Evolutionary conservation across 2,113 vertebrate species (phyloP).

Genomic region (Colius striatus): DNA sequence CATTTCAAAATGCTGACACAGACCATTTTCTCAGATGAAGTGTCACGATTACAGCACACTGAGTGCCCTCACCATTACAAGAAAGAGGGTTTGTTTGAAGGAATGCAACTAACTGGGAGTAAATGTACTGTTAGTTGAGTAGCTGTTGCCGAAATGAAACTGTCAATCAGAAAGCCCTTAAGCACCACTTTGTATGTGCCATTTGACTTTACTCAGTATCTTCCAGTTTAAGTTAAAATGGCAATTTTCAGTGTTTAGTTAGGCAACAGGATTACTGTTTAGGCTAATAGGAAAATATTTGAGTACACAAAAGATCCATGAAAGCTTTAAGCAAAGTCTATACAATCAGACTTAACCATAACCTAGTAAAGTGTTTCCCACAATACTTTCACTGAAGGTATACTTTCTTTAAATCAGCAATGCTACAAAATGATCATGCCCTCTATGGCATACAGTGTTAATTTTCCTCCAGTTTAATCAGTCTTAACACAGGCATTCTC

Average conservation of each 20-base stretch:
- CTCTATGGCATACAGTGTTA: background rate
- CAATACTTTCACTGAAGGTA: background rate
- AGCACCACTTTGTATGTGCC: background rate
- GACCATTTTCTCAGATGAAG: background rate
- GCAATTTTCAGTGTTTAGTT: background rate
- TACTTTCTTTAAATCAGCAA: background rate
- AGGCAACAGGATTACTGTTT: background rate
- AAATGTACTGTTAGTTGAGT: background rate
- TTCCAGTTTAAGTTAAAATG: constrained; percentile 3
- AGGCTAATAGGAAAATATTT: background rate
- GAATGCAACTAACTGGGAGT: background rate
- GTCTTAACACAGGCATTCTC: background rate
- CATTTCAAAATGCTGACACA: background rate
- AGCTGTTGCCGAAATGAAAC: background rate
- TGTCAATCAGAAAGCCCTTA: constrained; percentile 10
- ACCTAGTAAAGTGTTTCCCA: background rate
- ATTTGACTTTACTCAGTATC: background rate
- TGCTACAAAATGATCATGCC: background rate
- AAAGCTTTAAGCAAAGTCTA: background rate
- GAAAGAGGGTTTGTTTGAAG: background rate
- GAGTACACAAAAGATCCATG: background rate
- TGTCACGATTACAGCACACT: background rate
- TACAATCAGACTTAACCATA: background rate
- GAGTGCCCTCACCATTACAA: background rate
- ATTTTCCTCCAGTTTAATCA: background rate